Conservation (phyloP, 2,888 invertebrate genomes). For the Bugulina stolonifera region DNA sequence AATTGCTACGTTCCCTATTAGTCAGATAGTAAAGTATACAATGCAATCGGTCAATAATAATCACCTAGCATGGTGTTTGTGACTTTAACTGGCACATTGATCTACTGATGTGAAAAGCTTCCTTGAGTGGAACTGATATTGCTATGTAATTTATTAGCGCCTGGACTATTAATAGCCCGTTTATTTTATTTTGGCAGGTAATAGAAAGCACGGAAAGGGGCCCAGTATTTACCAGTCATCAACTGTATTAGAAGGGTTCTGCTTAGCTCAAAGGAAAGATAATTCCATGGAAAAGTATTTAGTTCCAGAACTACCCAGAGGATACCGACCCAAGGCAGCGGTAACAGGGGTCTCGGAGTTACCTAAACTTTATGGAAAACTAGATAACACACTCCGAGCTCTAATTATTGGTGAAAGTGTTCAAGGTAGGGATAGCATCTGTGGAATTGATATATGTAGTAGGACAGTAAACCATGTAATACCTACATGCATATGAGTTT, state of each 20-base stretch:
- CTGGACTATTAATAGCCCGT: too few relatives aligned
- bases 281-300: neutral
- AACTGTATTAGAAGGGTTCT: conserved; percentile 9
- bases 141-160: too few relatives aligned
- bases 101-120: too few relatives aligned
- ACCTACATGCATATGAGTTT: too few relatives aligned
- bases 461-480: neutral
- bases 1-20: too few relatives aligned
- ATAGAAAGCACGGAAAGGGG: too few relatives aligned
- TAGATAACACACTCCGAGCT: conserved; percentile 13
- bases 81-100: too few relatives aligned
- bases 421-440: neutral
- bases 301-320: conserved; percentile 6
- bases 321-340: neutral
- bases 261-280: conserved; percentile 4
- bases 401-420: conserved; percentile 15
- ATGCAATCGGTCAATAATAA: too few relatives aligned
- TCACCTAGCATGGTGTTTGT: too few relatives aligned
- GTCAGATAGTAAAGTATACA: too few relatives aligned
- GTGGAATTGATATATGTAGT: neutral
- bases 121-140: too few relatives aligned
- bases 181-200: too few relatives aligned
- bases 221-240: conserved; percentile 12
- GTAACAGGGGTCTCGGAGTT: conserved; percentile 1
- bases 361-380: conserved; percentile 18